Conservation (phyloP, 2,113 vertebrate species). For the Apteryx mantelli region DNA sequence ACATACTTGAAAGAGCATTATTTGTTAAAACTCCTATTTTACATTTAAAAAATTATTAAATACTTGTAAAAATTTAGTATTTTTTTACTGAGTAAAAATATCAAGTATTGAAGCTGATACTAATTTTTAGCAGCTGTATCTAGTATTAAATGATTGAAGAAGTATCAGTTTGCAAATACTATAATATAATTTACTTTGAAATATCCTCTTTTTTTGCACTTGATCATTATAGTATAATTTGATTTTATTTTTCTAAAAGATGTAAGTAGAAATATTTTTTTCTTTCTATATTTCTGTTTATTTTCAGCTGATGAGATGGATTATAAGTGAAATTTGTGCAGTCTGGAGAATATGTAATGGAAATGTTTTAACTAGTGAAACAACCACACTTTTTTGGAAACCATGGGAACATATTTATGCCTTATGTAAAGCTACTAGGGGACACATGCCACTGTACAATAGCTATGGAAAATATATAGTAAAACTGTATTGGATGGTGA, state of each 20-base stretch:
- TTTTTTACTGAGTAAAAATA: background rate
- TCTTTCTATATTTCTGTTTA: background rate
- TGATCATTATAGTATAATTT: background rate
- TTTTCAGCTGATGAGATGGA: conserved; percentile 89
- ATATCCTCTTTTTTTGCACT: background rate
- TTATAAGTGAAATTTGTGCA: conserved; percentile 89
- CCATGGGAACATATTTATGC: conserved; percentile 97
- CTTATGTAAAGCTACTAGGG: conserved; percentile 84
- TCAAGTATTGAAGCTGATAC: background rate
- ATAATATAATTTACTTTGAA: background rate
- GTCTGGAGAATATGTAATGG: conserved; percentile 82
- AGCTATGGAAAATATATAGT: conserved; percentile 91
- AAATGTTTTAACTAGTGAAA: conserved; percentile 26
- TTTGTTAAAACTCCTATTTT: background rate
- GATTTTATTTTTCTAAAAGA: background rate
- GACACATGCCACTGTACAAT: conserved; percentile 88
- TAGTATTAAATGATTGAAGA: background rate
- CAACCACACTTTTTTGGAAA: conserved; percentile 77
- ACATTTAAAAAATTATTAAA: background rate
- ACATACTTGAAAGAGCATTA: background rate
- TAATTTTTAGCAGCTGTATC: background rate
- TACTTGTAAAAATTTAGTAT: background rate
- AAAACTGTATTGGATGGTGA: conserved; percentile 95
- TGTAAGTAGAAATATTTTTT: background rate
- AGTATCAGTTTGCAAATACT: background rate